phyloP scores from a whole-genome alignment of 2,888 invertebrate genomes.

The Drosophila dives region DNA sequence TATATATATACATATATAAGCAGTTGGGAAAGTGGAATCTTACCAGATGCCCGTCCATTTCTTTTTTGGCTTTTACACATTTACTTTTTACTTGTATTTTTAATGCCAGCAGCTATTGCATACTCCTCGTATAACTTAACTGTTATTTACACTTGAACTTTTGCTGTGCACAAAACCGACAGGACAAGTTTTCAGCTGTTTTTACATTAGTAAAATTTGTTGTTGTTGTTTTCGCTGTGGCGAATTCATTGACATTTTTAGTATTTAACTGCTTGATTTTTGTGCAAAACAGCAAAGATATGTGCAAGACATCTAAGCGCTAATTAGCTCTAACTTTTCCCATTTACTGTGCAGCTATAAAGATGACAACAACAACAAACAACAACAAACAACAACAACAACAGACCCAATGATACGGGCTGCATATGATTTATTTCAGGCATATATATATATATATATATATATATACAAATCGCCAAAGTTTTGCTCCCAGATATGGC shows the following conservation, averaged over 20 bases:
- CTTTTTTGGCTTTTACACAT: conserved; percentile 20
- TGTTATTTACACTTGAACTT: conserved; percentile 56
- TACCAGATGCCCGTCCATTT: conserved; percentile 27
- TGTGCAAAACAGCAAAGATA: conserved; percentile 14
- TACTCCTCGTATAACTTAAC: conserved; percentile 45
- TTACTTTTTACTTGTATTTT: background rate
- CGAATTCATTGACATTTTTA: conserved; percentile 47
- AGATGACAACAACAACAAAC: conserved; percentile 28
- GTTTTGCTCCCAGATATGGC: conserved; percentile 25
- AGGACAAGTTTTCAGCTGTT: conserved; percentile 9
- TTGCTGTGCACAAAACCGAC: conserved; percentile 8
- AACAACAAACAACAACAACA: conserved; percentile 1
- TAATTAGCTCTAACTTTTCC: conserved; percentile 71
- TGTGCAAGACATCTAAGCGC: conserved; percentile 28
- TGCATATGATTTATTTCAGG: conserved; percentile 73
- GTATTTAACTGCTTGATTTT: conserved; percentile 30
- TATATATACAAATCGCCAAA: conserved; percentile 13
- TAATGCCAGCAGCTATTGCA: conserved; percentile 28
- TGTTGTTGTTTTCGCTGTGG: conserved; percentile 12
- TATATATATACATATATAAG: background rate
- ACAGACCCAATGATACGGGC: conserved; percentile 2
- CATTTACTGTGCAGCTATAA: conserved; percentile 48
- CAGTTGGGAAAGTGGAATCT: conserved; percentile 24
- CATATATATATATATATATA: conserved; percentile 35
- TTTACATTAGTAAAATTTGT: conserved; percentile 13